Evolutionary conservation across 1,140 invertebrate species (phyloP).

Genomic region (Babylonia areolata): DNA sequence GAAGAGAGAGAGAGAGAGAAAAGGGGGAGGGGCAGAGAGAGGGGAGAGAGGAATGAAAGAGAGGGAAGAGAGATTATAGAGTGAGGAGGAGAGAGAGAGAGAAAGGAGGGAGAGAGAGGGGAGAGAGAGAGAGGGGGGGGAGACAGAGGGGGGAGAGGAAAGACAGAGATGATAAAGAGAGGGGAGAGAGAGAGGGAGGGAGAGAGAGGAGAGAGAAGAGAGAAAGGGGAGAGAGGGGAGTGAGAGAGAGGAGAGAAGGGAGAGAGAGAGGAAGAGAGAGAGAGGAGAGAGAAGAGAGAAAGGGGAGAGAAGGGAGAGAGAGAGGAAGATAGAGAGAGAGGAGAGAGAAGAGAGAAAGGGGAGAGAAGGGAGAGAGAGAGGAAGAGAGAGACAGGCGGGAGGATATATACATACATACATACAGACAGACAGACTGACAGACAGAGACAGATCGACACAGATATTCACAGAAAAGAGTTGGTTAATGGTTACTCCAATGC

Average conservation of each 20-base stretch:
- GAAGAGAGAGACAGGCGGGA: neutral
- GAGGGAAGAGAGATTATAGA: too few relatives aligned
- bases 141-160: neutral
- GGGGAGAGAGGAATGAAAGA: too few relatives aligned
- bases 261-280: constrained; percentile 10
- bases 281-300: neutral
- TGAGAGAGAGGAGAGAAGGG: constrained; percentile 13
- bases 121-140: neutral
- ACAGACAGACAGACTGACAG: neutral
- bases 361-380: neutral
- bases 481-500: neutral
- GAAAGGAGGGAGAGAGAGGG: neutral
- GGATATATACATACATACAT: constrained; percentile 6
- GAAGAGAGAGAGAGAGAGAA: too few relatives aligned
- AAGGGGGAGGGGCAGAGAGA: neutral
- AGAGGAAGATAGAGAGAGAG: neutral
- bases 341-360: neutral
- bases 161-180: neutral
- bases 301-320: neutral
- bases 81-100: neutral
- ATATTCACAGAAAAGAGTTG: neutral
- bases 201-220: constrained; percentile 2
- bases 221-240: constrained; percentile 5
- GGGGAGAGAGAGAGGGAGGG: neutral
- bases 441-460: constrained; percentile 5